These are phyloP conservation scores for Coreoperca whiteheadi DNA, from an alignment of 2,113 vertebrate genomes.

Conservation along the genomic window DNA sequence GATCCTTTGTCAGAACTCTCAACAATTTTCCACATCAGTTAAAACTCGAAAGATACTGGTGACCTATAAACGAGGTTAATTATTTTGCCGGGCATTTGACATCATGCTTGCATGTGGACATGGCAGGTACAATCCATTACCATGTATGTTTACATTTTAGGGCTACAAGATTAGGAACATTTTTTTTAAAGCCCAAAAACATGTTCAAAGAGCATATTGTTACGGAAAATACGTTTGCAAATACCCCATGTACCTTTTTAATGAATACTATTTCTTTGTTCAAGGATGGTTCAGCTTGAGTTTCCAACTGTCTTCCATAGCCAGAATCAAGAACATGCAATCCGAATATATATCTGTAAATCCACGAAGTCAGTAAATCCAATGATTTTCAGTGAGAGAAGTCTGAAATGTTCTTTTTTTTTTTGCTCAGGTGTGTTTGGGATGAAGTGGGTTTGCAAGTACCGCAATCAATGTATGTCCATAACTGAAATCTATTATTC, in stretches of 20 bases:
- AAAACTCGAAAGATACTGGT: background rate
- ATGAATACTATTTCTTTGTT: background rate
- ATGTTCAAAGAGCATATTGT: background rate
- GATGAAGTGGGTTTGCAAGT: background rate
- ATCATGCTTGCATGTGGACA: background rate
- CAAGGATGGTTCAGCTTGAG: background rate
- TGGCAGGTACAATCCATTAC: background rate
- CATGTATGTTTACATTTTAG: background rate
- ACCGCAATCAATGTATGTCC: background rate
- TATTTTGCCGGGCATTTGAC: background rate
- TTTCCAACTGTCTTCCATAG: background rate
- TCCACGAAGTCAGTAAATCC: background rate
- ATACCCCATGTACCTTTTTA: background rate
- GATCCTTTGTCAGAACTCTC: background rate
- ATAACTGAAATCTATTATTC: background rate
- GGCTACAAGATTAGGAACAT: background rate
- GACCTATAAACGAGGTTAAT: background rate
- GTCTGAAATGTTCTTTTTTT: background rate
- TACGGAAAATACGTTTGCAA: background rate
- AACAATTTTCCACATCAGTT: background rate
- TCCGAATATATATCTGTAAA: background rate
- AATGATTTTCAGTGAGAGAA: background rate
- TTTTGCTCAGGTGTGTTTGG: background rate
- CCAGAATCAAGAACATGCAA: slow-evolving; percentile 7
- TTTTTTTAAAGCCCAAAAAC: slow-evolving; percentile 6